phyloP scores from a whole-genome alignment of 2,888 invertebrate species.

The Atethmia centrago region DNA sequence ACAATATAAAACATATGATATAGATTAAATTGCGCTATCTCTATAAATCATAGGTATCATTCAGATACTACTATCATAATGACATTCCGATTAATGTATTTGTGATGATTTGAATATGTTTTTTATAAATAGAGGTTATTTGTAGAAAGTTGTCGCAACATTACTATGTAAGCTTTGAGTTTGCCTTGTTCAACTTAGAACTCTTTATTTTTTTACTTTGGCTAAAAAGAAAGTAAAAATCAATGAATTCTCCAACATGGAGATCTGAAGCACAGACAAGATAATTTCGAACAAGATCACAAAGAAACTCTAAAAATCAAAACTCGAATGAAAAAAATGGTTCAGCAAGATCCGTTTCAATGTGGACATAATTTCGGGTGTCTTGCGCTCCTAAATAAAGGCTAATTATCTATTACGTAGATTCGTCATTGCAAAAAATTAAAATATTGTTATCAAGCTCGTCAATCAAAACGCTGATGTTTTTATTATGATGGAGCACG shows the following conservation, averaged over 20 bases:
- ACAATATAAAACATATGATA: not conserved
- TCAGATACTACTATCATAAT: not conserved
- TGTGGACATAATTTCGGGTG: no score
- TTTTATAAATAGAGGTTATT: not conserved
- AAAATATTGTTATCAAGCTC: slow-evolving; percentile 1
- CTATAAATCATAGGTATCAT: not conserved
- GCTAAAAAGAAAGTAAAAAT: not conserved
- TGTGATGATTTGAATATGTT: not conserved
- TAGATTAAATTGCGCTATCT: not conserved
- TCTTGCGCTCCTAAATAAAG: no score
- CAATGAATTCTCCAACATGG: no score
- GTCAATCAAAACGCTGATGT: slow-evolving; percentile 6
- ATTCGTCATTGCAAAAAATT: not conserved
- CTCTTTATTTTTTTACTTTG: not conserved
- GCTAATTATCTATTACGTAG: no score
- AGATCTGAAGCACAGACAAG: not conserved
- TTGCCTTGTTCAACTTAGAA: not conserved
- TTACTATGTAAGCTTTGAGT: not conserved
- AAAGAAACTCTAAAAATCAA: not conserved
- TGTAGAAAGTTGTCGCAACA: not conserved
- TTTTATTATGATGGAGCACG: not conserved
- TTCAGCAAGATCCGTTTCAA: not conserved
- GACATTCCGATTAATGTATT: not conserved
- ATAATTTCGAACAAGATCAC: not conserved
- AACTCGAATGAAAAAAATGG: not conserved